Evolutionary conservation across 92 coral and sea anemone species (phyloP), one percentile per base, ranked within the genome.

Genomic region (Porites cylindrica): DNA sequence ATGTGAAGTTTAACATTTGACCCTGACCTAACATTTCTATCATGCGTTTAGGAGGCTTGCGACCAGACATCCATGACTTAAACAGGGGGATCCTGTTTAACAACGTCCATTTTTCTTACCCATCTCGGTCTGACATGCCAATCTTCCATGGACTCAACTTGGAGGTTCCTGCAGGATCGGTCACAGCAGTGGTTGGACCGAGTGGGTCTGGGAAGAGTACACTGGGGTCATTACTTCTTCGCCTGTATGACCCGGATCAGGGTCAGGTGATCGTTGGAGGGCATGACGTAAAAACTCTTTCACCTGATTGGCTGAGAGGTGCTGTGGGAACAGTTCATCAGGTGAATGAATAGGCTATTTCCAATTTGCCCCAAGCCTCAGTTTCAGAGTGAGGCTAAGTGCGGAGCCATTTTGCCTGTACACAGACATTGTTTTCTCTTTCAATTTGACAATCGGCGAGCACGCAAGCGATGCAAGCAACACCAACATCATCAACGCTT

Each of bases 121-220:
- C 99, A 8, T 91, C 99, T 50, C 96, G 99, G 60, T 92, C 95
- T 60, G 97, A 97, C 58, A 79, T 83, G 66, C 79, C 86, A 32
- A 92, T 97, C 59, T 97, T 97, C 87, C 74, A 75, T 17, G 92
- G 91, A 76, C 82, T 97, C 1, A 84, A 91, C 64, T 96, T 97
- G 66, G 84, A 70, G 2, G 91, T 95, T 8, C 98, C 94, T 7
- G 94, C 97, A 0, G 98, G 98, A 70, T 90, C 96, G 11, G 92
- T 97, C 60, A 97, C 99, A 32, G 99, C 99, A 0, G 96, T 97
- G 12, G 99, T 97, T 56, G 99, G 99, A 12, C 98, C 98, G 29
- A 97, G 99, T 82, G 99, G 99, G 23, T 97, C 99, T 58, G 99
- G 99, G 12, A 97, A 97, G 89, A 97, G 99, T 50, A 95, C 98